These are phyloP conservation scores for Cynocephalus volans DNA, from an alignment of 2,113 vertebrate genomes.

Conservation along the genomic window DNA sequence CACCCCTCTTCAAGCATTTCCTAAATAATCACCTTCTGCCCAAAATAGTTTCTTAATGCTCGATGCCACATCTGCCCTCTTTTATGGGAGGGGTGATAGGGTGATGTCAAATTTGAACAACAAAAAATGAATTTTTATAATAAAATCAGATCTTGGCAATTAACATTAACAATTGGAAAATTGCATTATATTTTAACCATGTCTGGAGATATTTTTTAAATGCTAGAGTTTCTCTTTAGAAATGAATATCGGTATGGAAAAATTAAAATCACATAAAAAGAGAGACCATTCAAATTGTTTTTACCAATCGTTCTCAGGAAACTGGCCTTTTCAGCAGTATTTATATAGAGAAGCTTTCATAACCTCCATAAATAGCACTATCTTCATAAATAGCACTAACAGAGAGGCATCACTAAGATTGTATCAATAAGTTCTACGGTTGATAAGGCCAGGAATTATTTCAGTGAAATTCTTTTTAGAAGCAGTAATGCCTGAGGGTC, in stretches of 20 bases:
- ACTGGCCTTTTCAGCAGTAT: background rate
- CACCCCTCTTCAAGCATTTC: background rate
- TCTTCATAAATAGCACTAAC: background rate
- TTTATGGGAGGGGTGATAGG: background rate
- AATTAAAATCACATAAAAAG: background rate
- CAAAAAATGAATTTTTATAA: background rate
- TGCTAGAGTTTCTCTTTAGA: background rate
- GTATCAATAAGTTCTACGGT: background rate
- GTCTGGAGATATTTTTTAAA: background rate
- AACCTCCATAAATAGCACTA: background rate
- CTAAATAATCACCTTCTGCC: background rate
- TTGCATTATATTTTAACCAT: background rate
- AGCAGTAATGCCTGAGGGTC: background rate
- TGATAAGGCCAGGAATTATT: background rate
- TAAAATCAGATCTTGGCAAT: background rate
- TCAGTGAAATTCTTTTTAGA: background rate
- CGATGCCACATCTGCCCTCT: background rate
- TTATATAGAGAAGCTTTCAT: background rate
- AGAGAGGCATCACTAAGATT: background rate
- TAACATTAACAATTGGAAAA: background rate
- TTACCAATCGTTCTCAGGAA: background rate
- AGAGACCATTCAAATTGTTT: background rate
- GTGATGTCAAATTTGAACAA: background rate
- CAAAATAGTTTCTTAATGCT: background rate
- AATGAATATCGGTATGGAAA: background rate